phyloP scores from a whole-genome alignment of 2,113 vertebrate species.

The Callospermophilus lateralis region DNA sequence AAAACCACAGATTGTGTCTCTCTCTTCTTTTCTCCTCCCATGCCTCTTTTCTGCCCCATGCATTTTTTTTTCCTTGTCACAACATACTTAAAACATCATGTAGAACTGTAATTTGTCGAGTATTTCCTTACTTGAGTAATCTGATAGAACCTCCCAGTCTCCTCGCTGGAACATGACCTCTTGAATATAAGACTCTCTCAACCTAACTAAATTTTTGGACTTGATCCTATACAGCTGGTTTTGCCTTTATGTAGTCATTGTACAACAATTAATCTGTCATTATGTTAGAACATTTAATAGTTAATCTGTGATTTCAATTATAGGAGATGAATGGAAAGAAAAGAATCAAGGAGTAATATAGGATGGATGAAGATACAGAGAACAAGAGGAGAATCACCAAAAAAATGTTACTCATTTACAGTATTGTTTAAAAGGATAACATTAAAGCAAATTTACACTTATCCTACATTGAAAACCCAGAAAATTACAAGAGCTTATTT shows the following conservation, averaged over 20 bases:
- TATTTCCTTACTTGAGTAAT: neutral
- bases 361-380: neutral
- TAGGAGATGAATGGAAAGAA: neutral
- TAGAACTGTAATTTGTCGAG: neutral
- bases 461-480: neutral
- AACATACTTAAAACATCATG: neutral
- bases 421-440: neutral
- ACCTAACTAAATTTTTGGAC: neutral
- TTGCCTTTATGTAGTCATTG: neutral
- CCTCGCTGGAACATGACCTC: neutral
- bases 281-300: neutral
- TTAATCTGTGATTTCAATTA: neutral
- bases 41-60: neutral
- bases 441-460: conserved; percentile 18
- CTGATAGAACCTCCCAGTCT: neutral
- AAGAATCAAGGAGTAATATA: neutral
- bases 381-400: neutral
- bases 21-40: neutral
- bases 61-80: neutral
- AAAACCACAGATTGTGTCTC: neutral
- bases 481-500: conserved; percentile 30
- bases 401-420: neutral
- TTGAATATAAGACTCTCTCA: neutral
- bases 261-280: neutral
- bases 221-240: neutral